These are phyloP conservation scores for Notolepis coatsorum DNA, from an alignment of 2,797 vertebrate species.

Conservation along the genomic window DNA sequence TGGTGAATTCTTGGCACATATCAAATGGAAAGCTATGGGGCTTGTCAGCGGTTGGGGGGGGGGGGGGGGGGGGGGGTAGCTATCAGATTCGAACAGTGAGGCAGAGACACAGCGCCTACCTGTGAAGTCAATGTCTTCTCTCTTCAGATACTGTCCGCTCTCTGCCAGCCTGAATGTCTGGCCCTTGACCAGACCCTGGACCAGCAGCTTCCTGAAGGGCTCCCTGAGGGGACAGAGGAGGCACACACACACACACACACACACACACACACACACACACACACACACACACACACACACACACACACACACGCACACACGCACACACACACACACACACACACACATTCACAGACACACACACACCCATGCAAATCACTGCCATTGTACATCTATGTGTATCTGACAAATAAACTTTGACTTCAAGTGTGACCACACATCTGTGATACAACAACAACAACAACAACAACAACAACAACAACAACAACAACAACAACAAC, in stretches of 20 bases:
- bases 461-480: too few relatives aligned
- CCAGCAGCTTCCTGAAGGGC: slow-evolving; percentile 93
- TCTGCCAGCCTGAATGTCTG: slow-evolving; percentile 88
- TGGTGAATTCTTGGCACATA: too few relatives aligned
- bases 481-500: background rate
- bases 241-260: background rate
- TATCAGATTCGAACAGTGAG: slow-evolving; percentile 25
- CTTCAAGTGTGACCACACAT: background rate
- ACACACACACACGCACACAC: slow-evolving; percentile 12
- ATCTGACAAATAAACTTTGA: too few relatives aligned
- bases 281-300: background rate
- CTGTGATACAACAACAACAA: too few relatives aligned
- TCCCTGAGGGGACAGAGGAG: slow-evolving; percentile 88
- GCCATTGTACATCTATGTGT: too few relatives aligned
- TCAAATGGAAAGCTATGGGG: too few relatives aligned
- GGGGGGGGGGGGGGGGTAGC: background rate
- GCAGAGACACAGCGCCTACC: slow-evolving; percentile 81
- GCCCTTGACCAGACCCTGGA: slow-evolving; percentile 98
- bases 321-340: background rate
- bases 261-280: background rate
- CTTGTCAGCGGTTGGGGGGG: background rate
- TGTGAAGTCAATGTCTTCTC: slow-evolving; percentile 91
- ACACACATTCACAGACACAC: background rate
- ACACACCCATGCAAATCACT: background rate
- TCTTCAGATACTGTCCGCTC: slow-evolving; percentile 89